phyloP scores from a whole-genome alignment of 2,797 vertebrate genomes.

The Chelonia mydas region DNA sequence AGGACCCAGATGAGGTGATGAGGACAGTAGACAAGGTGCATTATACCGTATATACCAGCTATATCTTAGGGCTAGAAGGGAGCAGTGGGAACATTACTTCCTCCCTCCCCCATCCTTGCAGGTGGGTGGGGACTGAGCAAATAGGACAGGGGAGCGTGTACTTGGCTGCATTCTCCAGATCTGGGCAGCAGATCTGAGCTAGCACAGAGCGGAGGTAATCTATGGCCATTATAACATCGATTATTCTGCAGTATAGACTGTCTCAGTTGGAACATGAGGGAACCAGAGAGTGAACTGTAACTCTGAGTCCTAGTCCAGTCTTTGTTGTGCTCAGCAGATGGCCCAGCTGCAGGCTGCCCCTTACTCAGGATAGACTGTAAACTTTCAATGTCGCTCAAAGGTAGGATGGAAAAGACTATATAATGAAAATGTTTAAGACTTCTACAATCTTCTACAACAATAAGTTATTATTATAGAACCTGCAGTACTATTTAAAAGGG shows the following conservation, averaged over 20 bases:
- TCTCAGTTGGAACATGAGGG: background rate
- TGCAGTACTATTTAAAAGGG: background rate
- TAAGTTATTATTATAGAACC: background rate
- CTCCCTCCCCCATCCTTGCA: fast-evolving
- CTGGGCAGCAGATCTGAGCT: background rate
- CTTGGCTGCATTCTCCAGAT: background rate
- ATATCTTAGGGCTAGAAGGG: background rate
- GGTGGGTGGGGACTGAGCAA: background rate
- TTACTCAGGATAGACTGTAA: background rate
- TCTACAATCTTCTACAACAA: background rate
- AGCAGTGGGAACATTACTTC: background rate
- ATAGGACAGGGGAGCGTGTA: fast-evolving
- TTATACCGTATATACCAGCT: background rate
- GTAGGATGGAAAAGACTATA: background rate
- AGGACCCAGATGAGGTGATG: background rate
- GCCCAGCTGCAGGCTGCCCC: background rate
- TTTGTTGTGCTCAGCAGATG: background rate
- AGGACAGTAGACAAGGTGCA: background rate
- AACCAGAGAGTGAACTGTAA: background rate
- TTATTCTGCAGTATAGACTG: background rate
- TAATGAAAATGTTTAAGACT: background rate
- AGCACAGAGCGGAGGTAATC: fast-evolving
- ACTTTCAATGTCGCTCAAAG: background rate
- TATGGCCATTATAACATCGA: background rate
- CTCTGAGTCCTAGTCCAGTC: background rate